Evolutionary conservation across 2,113 vertebrate species (phyloP), one percentile per base, ranked within the genome.

Genomic region (Apus apus): DNA sequence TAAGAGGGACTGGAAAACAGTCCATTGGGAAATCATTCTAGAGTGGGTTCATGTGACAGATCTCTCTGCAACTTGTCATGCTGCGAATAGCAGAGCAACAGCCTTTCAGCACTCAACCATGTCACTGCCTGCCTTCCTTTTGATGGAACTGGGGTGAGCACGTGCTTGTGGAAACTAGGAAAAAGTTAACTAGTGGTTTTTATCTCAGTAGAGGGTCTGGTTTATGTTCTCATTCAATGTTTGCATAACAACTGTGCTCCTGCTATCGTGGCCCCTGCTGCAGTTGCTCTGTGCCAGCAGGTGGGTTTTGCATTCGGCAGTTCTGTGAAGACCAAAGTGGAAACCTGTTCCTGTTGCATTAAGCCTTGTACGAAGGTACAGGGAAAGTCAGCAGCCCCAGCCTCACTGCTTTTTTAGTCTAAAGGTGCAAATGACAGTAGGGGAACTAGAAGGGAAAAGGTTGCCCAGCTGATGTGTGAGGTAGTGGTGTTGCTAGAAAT

Each of bases 41-140:
- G 74, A 82, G 89, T 70, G 54, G 87, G 66, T 76, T 94, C 91
- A 76, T 93, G 81, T 96, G 91, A 96, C 95, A 95, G 93, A 80
- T 95, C 87, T 82, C 79, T 80, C 91, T 96, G 91, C 0, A 1
- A 48, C 93, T 95, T 95, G 95, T 96, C 96, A 90, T 56, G 74
- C 91, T 0, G 8, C 34, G 85, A 95, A 96, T 73, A 95, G 91
- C 93, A 87, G 66, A 89, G 85, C 87, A 93, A 30, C 93, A 95
- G 81, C 94, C 87, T 96, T 96, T 96, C 95, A 96, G 58, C 95
- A 91, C 91, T 76, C 78, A 84, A 29, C 81, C 51, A 25, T 94
- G 91, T 75, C 91, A 46, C 65, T 85, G 91, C 80, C 76, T 92
- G 94, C 74, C 53, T 87, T 3, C 4, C 79, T 92, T 95, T 38